Conservation (phyloP, 1,140 invertebrate genomes). For the Saccostrea glomerata region DNA sequence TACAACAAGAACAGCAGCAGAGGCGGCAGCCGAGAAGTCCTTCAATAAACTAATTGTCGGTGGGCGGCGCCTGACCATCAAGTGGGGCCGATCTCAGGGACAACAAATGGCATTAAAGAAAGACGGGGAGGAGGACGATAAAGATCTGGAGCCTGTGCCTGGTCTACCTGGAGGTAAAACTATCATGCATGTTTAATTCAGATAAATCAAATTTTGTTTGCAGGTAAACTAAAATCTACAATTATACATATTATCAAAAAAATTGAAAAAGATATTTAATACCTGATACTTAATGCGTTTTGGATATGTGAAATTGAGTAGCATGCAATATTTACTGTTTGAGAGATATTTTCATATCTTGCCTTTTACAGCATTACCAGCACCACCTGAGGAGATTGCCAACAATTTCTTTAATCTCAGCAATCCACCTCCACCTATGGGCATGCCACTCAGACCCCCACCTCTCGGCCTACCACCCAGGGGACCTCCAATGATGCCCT, state of each 20-base stretch:
- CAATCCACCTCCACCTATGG: slow-evolving; percentile 68
- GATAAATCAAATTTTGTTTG: not conserved
- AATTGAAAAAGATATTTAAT: too few relatives aligned
- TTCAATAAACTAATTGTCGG: slow-evolving; percentile 93
- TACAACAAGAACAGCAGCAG: slow-evolving; percentile 92
- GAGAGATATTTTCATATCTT: not conserved
- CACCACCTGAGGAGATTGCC: slow-evolving; percentile 86
- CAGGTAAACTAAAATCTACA: too few relatives aligned
- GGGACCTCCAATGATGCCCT: slow-evolving; percentile 74
- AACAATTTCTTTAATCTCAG: slow-evolving; percentile 92
- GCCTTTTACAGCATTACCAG: slow-evolving; percentile 83
- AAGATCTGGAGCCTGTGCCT: slow-evolving; percentile 90
- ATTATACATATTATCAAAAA: too few relatives aligned
- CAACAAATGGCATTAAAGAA: slow-evolving; percentile 70
- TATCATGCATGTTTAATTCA: not conserved
- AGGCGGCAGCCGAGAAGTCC: slow-evolving; percentile 95
- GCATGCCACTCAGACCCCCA: slow-evolving; percentile 57
- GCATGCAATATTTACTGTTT: not conserved
- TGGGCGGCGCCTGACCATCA: slow-evolving; percentile 89
- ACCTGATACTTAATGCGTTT: too few relatives aligned
- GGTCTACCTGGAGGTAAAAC: slow-evolving; percentile 84
- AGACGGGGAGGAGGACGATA: slow-evolving; percentile 72
- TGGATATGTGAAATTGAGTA: too few relatives aligned
- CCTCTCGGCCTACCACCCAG: slow-evolving; percentile 65
- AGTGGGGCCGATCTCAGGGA: slow-evolving; percentile 88